phyloP scores from a whole-genome alignment of 64 coral and sea anemone genomes.

The Acropora tenuis region DNA sequence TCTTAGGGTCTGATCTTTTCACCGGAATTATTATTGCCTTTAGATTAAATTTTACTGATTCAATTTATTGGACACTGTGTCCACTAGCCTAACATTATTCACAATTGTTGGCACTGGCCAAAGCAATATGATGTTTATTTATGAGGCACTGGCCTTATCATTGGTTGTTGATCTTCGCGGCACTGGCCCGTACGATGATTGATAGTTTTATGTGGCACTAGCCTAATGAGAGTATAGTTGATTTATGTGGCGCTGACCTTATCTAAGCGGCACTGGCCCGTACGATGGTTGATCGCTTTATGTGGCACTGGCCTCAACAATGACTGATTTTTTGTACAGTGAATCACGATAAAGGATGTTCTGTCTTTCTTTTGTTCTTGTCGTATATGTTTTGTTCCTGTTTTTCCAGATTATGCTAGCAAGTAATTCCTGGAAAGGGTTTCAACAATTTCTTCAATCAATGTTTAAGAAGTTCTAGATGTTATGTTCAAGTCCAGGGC shows the following conservation, averaged over 20 bases:
- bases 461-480: conserved; percentile 36
- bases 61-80: too few species aligned
- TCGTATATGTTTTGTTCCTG: conserved; percentile 39
- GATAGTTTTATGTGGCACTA: conserved; percentile 38
- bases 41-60: too few species aligned
- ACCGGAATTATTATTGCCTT: too few species aligned
- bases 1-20: too few species aligned
- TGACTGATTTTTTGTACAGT: conserved; percentile 35
- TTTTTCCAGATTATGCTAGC: conserved; percentile 10
- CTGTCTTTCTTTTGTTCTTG: conserved; percentile 23
- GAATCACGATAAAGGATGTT: conserved; percentile 12
- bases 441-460: not conserved
- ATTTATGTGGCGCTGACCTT: conserved; percentile 54
- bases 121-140: not conserved
- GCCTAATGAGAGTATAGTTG: conserved; percentile 43
- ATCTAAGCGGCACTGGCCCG: conserved; percentile 34
- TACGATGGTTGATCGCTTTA: conserved; percentile 23
- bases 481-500: conserved; percentile 56
- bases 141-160: conserved; percentile 16
- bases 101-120: conserved; percentile 16
- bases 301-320: conserved; percentile 44
- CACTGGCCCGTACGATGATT: too few species aligned
- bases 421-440: conserved; percentile 44
- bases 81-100: conserved; percentile 20
- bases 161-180: conserved; percentile 23